Base-by-base conservation (phyloP, 2,113 vertebrate species). In the Cyphomyrus plagiostoma region DNA sequence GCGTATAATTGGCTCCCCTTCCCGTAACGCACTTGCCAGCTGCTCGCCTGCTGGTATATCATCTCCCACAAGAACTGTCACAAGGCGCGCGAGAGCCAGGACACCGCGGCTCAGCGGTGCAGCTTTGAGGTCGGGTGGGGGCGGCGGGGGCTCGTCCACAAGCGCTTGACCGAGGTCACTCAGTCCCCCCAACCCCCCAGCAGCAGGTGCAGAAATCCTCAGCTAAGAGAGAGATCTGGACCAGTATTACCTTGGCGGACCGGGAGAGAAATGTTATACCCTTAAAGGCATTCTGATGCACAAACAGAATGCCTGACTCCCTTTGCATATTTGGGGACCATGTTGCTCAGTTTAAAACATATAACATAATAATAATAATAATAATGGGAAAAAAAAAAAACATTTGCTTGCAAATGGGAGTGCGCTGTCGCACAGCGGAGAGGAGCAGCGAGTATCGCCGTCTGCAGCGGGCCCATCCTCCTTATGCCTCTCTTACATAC, bases 1-100 rank as follows among this genome's bases (percentile, higher is more conserved):
- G 86, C 53, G 62, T 66, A 58, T 74, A 88, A 88, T 74, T 88
- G 58, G 66, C 62, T 88, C 62, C 87, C 62, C 62, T 74, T 88
- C 42, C 45, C 45, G 62, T 62, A 26, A 46, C 42, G 62, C 62
- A n/a, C 45, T 8, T 17, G 62, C 87, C 62, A 88, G 58, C 62
- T 88, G 87, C 87, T 88, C 46, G 46, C 87, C 87, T 74, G 62
- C 87, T 74, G 87, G 39, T 3, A 19, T 53, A 35, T 87, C 50
- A 58, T 42, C 52, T 15, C 86, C 52, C 26, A 66, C 58, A 45
- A 48, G 87, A 74, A 56, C 58, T 49, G 62, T 88, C 87, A 48
- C n/a, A 26, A n/a, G 8, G 10, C 3, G n/a, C n/a, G 62, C n/a
- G 9, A 66, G n/a, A 26, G 62, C 62, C 62, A 66, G 62, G 62